Evolutionary conservation across 2,797 vertebrate genomes (phyloP).

Genomic region (Bradypus variegatus): DNA sequence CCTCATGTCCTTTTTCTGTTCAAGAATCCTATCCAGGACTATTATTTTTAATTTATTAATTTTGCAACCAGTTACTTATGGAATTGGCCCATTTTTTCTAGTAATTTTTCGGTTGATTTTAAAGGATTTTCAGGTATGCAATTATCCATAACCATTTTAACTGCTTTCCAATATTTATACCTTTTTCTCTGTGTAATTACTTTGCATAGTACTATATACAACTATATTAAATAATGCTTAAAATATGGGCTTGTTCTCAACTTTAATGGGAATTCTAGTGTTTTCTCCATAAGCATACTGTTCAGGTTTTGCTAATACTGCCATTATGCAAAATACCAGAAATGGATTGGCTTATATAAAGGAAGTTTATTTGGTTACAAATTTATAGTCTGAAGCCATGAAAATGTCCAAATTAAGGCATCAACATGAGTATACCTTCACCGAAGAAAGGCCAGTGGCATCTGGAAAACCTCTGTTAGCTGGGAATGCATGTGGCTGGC

Average conservation of each 20-base stretch:
- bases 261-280: conserved; percentile 4
- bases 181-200: neutral
- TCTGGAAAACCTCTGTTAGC: too few relatives aligned
- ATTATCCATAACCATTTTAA: neutral
- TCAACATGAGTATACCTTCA: too few relatives aligned
- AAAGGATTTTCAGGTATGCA: neutral
- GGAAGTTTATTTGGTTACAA: too few relatives aligned
- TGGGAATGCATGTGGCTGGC: too few relatives aligned
- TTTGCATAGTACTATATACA: neutral
- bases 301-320: too few relatives aligned
- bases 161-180: neutral
- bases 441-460: too few relatives aligned
- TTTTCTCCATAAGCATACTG: neutral
- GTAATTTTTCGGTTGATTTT: neutral
- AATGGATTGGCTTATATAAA: too few relatives aligned
- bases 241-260: neutral
- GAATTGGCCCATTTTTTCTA: conserved; percentile 1
- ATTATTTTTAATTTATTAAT: conserved; percentile 5
- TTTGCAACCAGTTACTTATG: neutral
- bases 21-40: neutral
- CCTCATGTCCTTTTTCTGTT: neutral
- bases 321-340: too few relatives aligned
- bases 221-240: neutral
- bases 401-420: too few relatives aligned
- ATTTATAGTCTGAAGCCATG: too few relatives aligned